Percentiles rank a stretch among this genome's conserved stretches.
Conservation (phyloP, 1,140 invertebrate species). For the Diuraphis noxia region DNA sequence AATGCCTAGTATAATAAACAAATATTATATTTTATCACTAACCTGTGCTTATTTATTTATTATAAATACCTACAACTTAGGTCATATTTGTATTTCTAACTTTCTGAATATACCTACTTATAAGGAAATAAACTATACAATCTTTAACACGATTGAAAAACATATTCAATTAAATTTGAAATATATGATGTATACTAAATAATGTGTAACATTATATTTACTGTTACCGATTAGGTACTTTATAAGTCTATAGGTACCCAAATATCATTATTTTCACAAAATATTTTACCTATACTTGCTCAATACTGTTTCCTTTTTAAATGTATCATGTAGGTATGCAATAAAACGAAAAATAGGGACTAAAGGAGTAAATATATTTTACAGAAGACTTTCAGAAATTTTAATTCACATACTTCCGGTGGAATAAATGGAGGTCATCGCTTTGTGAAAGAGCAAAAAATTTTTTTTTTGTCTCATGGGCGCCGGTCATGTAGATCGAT, state of each 20-base stretch:
- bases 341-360: neutral
- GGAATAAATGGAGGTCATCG: neutral
- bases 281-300: too few relatives aligned
- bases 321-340: neutral
- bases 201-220: neutral
- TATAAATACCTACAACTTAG: too few relatives aligned
- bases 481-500: neutral
- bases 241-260: neutral
- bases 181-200: neutral
- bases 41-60: too few relatives aligned
- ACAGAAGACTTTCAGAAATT: neutral
- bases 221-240: too few relatives aligned
- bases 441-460: neutral
- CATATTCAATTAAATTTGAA: neutral
- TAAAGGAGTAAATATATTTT: too few relatives aligned
- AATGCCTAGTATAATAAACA: neutral
- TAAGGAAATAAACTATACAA: neutral
- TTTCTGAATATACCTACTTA: neutral
- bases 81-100: neutral
- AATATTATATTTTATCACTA: neutral
- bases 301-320: neutral
- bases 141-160: neutral
- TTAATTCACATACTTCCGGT: neutral
- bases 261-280: too few relatives aligned
- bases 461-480: neutral